Percentiles rank a stretch among this genome's conserved stretches.
Conservation (phyloP, 2,113 vertebrate species). For the Hypomesus transpacificus region DNA sequence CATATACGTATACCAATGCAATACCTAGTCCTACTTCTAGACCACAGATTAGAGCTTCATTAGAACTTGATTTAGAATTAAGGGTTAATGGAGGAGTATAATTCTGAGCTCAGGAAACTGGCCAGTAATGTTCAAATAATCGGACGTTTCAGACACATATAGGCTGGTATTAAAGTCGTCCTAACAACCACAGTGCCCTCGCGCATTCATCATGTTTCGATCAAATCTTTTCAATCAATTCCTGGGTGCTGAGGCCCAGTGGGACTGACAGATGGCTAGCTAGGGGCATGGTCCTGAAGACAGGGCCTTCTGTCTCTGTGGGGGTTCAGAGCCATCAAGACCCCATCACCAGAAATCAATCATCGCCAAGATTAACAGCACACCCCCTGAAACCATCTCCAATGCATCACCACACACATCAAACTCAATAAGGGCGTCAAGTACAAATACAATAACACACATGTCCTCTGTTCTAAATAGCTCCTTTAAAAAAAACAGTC, state of each 20-base stretch:
- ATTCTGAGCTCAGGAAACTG: too few relatives aligned
- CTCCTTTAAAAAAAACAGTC: slow-evolving; percentile 1
- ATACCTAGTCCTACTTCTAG: too few relatives aligned
- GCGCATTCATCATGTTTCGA: slow-evolving; percentile 56
- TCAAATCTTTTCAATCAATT: slow-evolving; percentile 48
- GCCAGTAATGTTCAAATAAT: too few relatives aligned
- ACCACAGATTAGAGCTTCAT: too few relatives aligned
- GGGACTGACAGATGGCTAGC: slow-evolving; percentile 46
- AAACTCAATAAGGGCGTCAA: not conserved
- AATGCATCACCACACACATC: slow-evolving; percentile 24
- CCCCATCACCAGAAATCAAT: slow-evolving; percentile 48
- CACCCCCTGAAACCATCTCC: slow-evolving; percentile 23
- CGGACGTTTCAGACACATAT: slow-evolving; percentile 15
- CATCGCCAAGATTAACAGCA: slow-evolving; percentile 35
- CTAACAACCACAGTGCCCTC: slow-evolving; percentile 39
- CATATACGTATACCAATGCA: too few relatives aligned
- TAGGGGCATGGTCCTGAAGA: slow-evolving; percentile 28
- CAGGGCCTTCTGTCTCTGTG: not conserved
- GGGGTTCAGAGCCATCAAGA: slow-evolving; percentile 36
- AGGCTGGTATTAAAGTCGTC: slow-evolving; percentile 36
- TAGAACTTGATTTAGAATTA: too few relatives aligned
- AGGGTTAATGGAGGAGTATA: too few relatives aligned
- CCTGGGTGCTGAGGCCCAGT: slow-evolving; percentile 32
- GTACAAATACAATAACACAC: not conserved
- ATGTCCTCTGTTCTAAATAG: too few relatives aligned